phyloP scores from a whole-genome alignment of 2,113 vertebrate genomes.

The Anolis sagrei region DNA sequence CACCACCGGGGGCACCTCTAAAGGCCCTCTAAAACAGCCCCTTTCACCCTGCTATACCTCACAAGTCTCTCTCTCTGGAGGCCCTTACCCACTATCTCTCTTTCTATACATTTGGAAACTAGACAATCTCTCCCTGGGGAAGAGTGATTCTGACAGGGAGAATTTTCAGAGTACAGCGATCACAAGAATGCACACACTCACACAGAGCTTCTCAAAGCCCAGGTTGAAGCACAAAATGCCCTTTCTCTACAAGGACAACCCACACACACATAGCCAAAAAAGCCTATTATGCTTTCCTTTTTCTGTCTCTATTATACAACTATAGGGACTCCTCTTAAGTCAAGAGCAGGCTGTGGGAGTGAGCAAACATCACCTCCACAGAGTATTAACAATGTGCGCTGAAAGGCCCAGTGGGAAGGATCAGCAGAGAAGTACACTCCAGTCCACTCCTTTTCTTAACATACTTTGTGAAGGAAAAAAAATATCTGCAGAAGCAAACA shows the following conservation, averaged over 20 bases:
- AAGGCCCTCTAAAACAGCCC: too few relatives aligned
- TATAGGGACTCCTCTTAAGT: conserved; percentile 38
- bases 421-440: conserved; percentile 46
- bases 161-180: conserved; percentile 39
- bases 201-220: conserved; percentile 41
- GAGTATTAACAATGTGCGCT: conserved; percentile 53
- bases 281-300: conserved; percentile 42
- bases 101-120: conserved; percentile 49
- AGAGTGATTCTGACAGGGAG: conserved; percentile 15
- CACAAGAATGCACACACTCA: background rate
- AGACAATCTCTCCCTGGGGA: background rate
- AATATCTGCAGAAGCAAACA: conserved; percentile 1
- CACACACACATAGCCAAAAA: conserved; percentile 6
- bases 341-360: conserved; percentile 51
- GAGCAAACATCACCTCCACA: conserved; percentile 5
- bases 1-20: too few relatives aligned
- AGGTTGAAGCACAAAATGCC: conserved; percentile 44
- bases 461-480: conserved; percentile 37
- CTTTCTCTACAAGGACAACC: background rate
- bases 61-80: background rate
- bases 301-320: conserved; percentile 37
- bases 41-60: background rate
- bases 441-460: conserved; percentile 43
- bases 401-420: conserved; percentile 65
- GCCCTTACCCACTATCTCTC: conserved; percentile 28